Evolutionary conservation across 2,797 vertebrate species (phyloP).

Genomic region (Triplophysa bombifrons): DNA sequence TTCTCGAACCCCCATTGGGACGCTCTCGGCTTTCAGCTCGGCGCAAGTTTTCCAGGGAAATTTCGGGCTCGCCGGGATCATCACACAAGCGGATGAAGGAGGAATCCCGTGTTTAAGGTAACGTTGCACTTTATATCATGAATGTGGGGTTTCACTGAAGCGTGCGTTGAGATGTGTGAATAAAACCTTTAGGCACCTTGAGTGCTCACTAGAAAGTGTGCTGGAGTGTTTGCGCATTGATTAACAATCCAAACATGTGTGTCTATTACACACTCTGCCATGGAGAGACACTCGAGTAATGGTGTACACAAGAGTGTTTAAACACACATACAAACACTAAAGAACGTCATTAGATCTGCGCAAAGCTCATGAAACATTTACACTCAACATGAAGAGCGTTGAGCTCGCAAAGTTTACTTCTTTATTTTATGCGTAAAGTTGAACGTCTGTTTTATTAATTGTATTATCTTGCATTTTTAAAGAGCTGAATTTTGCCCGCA

Average conservation of each 20-base stretch:
- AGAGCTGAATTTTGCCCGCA: too few species aligned
- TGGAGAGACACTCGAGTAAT: conserved; percentile 52
- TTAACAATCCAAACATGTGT: conserved; percentile 62
- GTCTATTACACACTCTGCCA: conserved; percentile 50
- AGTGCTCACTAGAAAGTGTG: conserved; percentile 50
- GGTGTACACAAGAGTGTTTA: conserved; percentile 47
- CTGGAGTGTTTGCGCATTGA: conserved; percentile 61
- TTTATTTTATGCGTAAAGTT: too few species aligned
- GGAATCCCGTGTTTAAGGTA: conserved; percentile 61
- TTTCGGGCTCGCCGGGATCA: conserved; percentile 62
- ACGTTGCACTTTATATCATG: conserved; percentile 52
- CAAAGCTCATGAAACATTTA: not conserved
- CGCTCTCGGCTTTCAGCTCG: conserved; percentile 67
- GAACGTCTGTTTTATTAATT: too few species aligned
- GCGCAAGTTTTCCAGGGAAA: conserved; percentile 64
- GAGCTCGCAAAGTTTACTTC: too few species aligned
- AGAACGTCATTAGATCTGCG: not conserved
- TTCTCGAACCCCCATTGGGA: conserved; percentile 69
- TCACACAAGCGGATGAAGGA: conserved; percentile 73
- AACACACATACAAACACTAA: conserved; percentile 38
- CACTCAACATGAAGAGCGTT: too few species aligned
- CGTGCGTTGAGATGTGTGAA: conserved; percentile 6
- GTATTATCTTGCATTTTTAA: too few species aligned
- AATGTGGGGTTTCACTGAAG: not conserved
- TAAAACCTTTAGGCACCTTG: conserved; percentile 12